phyloP scores from a whole-genome alignment of 64 coral and sea anemone genomes.

The Anthopleura sola region DNA sequence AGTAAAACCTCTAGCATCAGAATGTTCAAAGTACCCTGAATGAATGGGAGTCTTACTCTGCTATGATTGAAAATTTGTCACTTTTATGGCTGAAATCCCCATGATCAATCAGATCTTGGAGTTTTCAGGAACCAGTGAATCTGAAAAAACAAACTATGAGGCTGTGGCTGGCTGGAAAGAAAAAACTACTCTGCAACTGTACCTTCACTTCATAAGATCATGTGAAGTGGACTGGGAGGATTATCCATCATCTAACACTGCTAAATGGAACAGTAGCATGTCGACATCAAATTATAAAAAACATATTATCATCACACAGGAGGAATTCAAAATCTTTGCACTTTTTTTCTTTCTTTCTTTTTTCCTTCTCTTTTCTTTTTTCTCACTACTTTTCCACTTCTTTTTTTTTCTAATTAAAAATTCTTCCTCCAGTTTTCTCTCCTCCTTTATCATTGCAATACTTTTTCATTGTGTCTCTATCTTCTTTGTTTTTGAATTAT shows the following conservation, averaged over 20 bases:
- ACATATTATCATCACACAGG: neutral
- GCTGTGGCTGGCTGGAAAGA: slow-evolving; percentile 72
- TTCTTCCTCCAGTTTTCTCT: too few relatives aligned
- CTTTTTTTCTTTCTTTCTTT: neutral
- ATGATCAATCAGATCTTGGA: slow-evolving; percentile 11
- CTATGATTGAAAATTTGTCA: neutral
- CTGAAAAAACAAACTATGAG: slow-evolving; percentile 4
- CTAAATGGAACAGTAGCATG: slow-evolving; percentile 82
- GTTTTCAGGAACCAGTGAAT: slow-evolving; percentile 21
- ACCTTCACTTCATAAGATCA: slow-evolving; percentile 56
- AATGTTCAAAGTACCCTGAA: neutral
- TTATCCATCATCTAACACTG: slow-evolving; percentile 68
- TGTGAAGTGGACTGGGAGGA: slow-evolving; percentile 22
- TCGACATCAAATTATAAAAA: slow-evolving; percentile 55
- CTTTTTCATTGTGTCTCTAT: neutral
- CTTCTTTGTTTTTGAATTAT: neutral
- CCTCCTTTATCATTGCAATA: too few relatives aligned
- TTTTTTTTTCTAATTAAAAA: neutral
- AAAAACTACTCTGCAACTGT: slow-evolving; percentile 85
- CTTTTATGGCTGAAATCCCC: slow-evolving; percentile 21
- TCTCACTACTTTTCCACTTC: neutral
- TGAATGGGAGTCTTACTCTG: neutral
- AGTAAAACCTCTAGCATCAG: neutral
- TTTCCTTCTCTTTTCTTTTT: neutral
- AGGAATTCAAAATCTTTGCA: neutral